A percentile compares a stretch with the other conserved stretches of the same genome.
These are phyloP conservation scores for Lemur catta DNA, from an alignment of 2,797 vertebrate species.

Conservation along the genomic window DNA sequence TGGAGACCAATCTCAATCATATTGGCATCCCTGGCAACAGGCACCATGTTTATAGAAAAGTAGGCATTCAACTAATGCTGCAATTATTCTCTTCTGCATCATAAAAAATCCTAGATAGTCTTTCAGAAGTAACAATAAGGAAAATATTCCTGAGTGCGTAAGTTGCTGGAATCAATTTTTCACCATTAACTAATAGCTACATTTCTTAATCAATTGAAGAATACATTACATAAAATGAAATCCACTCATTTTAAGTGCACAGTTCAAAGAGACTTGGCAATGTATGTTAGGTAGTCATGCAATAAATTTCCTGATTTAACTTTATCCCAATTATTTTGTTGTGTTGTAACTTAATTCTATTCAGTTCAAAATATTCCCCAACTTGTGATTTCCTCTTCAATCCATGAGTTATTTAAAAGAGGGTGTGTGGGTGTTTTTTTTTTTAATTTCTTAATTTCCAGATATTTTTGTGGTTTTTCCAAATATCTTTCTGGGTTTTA, in stretches of 20 bases:
- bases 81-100: neutral
- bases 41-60: neutral
- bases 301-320: neutral
- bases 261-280: neutral
- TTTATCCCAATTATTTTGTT: neutral
- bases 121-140: neutral
- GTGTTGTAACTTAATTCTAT: neutral
- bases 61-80: neutral
- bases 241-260: neutral
- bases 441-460: neutral
- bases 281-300: neutral
- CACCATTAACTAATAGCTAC: neutral
- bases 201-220: neutral
- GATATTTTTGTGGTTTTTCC: slow-evolving; percentile 40
- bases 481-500: neutral
- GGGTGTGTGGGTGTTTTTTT: neutral
- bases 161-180: neutral
- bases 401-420: neutral
- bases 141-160: neutral
- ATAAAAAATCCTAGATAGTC: neutral
- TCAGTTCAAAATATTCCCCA: neutral
- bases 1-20: neutral
- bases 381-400: neutral
- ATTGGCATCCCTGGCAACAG: neutral
- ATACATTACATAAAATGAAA: slow-evolving; percentile 4